Base-by-base conservation (phyloP, 2,888 invertebrate species). In the Polydrusus cervinus region DNA sequence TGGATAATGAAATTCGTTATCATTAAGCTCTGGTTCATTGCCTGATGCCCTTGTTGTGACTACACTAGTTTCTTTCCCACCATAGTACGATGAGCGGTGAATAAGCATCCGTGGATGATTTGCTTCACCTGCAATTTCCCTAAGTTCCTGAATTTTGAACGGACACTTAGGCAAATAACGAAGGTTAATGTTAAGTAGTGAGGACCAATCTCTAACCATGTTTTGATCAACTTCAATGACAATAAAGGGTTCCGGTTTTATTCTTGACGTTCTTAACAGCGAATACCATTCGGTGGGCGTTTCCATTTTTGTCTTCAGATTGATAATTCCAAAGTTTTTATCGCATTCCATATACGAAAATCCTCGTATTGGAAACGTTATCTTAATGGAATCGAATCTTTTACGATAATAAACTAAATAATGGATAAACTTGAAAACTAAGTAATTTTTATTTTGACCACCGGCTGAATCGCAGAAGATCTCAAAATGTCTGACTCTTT, bases 341-440 rank as follows among this genome's bases (percentile, higher is more conserved):
- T 38, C 79, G 77, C 60, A 79, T 69, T 14, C 73, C 57, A 71
- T 79, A 78, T 20, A 74, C 76, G 51, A 78, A 79, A n/a, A 78
- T 61, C 34, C 77, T 74, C 53, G 18, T 14, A 60, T 60, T 14
- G 60, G 34, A 60, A 60, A 60, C 30, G 30, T 25, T 30, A 11
- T 38, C 14, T 60, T 30, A n/a, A 60, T 34, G 9, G 20, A 11
- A 38, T 60, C 64, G 40, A 64, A 64, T 30, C 64, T 30, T 64
- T 64, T 64, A 13, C 16, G 40, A 38, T 34, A 38, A 43, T 64
- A 16, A 43, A 14, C 64, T 47, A 64, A 34, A 64, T 64, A 43
- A 6, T 64, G 64, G 14, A 64, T 13, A 43, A 38, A 64, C 40
- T 43, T n/a, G n/a, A 64, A 30, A 8, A 20, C 14, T 64, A 18